Evolutionary conservation across 2,888 invertebrate species (phyloP).

Genomic region (Ophonus ardosiacus): DNA sequence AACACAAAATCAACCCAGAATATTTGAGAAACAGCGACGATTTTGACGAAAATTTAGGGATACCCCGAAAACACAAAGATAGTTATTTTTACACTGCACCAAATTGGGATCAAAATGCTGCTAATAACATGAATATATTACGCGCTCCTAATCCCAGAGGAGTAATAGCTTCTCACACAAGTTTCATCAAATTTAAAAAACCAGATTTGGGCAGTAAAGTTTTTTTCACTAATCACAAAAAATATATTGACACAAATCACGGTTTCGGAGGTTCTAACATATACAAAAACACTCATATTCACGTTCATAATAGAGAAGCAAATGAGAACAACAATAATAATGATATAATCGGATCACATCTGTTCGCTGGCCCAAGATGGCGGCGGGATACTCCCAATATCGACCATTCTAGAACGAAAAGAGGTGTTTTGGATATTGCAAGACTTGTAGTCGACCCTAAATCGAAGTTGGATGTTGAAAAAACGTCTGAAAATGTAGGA

Average conservation of each 20-base stretch:
- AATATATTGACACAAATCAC: neutral
- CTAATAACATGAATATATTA: constrained; percentile 17
- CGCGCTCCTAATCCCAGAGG: constrained; percentile 34
- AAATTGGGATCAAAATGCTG: neutral
- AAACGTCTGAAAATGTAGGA: constrained; percentile 73
- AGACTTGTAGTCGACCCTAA: constrained; percentile 70
- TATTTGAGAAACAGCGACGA: neutral
- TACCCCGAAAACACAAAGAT: neutral
- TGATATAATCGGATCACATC: constrained; percentile 40
- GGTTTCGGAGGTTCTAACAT: neutral
- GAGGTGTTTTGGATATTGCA: constrained; percentile 48
- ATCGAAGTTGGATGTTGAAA: constrained; percentile 72
- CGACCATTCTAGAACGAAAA: constrained; percentile 8
- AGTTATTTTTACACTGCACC: constrained; percentile 35
- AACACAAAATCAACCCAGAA: neutral
- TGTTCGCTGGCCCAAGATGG: constrained; percentile 52
- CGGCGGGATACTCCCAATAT: neutral
- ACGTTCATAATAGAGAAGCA: constrained; percentile 29
- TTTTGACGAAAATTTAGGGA: constrained; percentile 1
- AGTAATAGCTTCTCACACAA: neutral
- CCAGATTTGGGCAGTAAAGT: constrained; percentile 11
- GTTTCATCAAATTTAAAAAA: constrained; percentile 50
- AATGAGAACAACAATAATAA: neutral
- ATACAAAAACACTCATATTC: constrained; percentile 48
- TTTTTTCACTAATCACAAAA: constrained; percentile 6